Evolutionary conservation across 2,113 vertebrate genomes (phyloP).

Genomic region (Machaerirhynchus nigripectus): DNA sequence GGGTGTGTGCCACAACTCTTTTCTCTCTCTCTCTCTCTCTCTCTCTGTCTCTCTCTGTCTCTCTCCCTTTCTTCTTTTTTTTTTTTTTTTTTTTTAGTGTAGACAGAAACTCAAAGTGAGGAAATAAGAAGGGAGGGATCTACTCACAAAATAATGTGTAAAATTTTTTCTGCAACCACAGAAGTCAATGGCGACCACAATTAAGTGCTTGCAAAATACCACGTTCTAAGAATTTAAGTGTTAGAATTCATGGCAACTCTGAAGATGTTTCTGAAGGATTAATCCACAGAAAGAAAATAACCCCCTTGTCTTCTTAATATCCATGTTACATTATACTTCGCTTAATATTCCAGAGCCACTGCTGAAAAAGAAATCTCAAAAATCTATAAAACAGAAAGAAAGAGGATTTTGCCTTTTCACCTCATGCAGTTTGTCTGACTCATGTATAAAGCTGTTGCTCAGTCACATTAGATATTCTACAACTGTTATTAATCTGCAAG

Average conservation of each 20-base stretch:
- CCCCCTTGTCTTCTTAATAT: background rate
- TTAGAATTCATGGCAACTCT: background rate
- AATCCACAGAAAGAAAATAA: background rate
- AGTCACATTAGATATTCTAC: background rate
- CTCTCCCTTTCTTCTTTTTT: too few species aligned
- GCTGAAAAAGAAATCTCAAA: background rate
- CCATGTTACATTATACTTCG: background rate
- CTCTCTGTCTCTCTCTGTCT: too few species aligned
- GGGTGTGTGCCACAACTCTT: background rate
- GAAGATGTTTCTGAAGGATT: background rate
- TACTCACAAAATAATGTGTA: background rate
- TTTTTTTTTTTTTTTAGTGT: background rate
- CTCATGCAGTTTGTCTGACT: background rate
- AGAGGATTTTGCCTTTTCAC: background rate
- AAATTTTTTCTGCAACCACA: background rate
- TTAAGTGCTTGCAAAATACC: background rate
- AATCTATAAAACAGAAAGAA: background rate
- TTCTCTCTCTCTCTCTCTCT: background rate
- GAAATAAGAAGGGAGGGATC: background rate
- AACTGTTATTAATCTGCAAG: background rate
- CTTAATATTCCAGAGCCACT: background rate
- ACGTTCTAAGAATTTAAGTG: background rate
- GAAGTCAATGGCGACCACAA: background rate
- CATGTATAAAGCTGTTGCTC: background rate
- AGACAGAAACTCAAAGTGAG: background rate